Evolutionary conservation across 92 coral and sea anemone species (phyloP), one percentile per base, ranked within the genome.

Genomic region (Umimayanthus chanpuru): DNA sequence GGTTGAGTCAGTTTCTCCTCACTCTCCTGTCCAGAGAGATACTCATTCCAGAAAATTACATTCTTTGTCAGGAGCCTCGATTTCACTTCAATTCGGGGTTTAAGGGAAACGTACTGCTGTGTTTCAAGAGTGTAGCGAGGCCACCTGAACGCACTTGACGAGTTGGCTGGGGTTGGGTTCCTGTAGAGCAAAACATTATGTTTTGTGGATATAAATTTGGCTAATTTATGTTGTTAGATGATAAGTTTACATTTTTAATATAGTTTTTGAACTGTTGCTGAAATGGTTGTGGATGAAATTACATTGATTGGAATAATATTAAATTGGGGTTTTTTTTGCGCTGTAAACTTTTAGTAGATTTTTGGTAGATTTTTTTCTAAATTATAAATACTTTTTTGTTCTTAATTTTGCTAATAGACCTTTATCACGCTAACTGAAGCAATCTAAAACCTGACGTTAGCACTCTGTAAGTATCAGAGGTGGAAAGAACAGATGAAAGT

Each of bases 31-130:
- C 4, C 36, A 15, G 64, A 25, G 8, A 77, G 16, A 28, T 23
- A 43, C 36, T 77, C 81, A n/a, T 77, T 77, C 81, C 81, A 77
- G 58, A 77, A 77, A 47, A 77, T 47, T 40, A 77, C 15, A 18
- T 77, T 50, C 81, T 77, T 77, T 26, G 81, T 66, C 81, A 77
- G 36, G 0, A 77, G 61, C 64, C 81, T n/a, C 23, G 81, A 77
- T 49, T 43, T 77, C 65, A 77, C 39, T 44, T 44, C 58, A 18
- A 15, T 6, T 11, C 25, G 58, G 25, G 81, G 81, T 28, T 78
- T 78, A 26, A 78, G 66, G 16, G 81, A 40, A 6, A 78, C 40
- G 36, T 78, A 78, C 65, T 44, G 9, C 16, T 78, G 81, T 16
- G 58, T n/a, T 8, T 50, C 11, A 14, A 41, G 7, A 26, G 81